phyloP scores from a whole-genome alignment of 2,888 invertebrate species.

The Synergus japonicus region DNA sequence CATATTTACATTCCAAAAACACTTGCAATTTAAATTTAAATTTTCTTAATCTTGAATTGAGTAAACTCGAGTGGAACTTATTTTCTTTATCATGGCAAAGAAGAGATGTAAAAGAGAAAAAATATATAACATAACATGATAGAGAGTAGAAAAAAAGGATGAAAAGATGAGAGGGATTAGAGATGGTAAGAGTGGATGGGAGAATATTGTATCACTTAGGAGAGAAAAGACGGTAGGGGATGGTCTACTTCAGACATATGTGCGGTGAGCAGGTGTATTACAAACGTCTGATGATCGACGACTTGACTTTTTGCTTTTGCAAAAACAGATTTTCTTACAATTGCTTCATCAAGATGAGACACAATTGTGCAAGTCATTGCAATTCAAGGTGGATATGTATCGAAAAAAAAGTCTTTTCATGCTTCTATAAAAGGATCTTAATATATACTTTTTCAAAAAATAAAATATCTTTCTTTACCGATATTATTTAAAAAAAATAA shows the following conservation, averaged over 20 bases:
- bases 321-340: constrained; percentile 10
- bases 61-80: not conserved
- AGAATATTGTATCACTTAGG: constrained; percentile 1
- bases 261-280: constrained; percentile 8
- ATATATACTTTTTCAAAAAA: too few species aligned
- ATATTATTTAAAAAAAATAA: too few species aligned
- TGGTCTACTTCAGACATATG: not conserved
- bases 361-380: not conserved
- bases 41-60: not conserved
- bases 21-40: not conserved
- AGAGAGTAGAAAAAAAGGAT: not conserved
- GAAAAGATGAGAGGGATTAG: not conserved
- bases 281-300: not conserved
- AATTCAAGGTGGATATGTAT: too few species aligned
- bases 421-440: not conserved
- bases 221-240: not conserved
- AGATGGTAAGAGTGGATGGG: not conserved
- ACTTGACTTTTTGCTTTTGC: not conserved
- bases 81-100: not conserved
- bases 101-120: not conserved
- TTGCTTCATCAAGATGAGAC: not conserved
- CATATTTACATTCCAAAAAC: not conserved
- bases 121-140: not conserved
- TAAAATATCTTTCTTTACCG: not conserved
- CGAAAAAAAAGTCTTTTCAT: not conserved